Evolutionary conservation across 1,140 invertebrate species (phyloP), one percentile per base, ranked within the genome.

Genomic region (Drosophila busckii): DNA sequence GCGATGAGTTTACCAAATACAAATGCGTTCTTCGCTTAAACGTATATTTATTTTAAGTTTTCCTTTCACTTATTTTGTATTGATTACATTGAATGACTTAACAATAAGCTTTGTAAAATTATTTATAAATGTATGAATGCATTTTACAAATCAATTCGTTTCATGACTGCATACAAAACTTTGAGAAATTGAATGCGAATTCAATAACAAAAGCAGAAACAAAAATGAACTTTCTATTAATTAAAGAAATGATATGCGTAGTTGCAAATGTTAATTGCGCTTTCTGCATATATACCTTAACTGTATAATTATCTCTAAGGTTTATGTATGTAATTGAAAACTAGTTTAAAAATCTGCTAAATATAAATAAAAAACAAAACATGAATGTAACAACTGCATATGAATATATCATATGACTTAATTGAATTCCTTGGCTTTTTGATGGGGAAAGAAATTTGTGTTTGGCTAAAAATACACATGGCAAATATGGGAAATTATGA

Each of bases 281-380:
- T 54, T 53, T 44, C 31, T 60, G 56, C 49, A 20, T 28, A 49
- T 32, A 54, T 54, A 54, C 56, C 40, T 54, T 60, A 60, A 31
- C 54, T 60, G 56, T 60, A 54, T 54, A 54, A 60, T 23, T 54
- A 60, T 20, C 40, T 31, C 7, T 60, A 60, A 60, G 56, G 25
- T 54, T 54, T 54, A 44, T 53, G 49, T 60, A 60, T 45, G 49
- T 60, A 60, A 60, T 54, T 60, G 56, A 40, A 60, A 60, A 54
- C 34, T 60, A 60, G 56, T 54, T 54, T 60, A 50, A 60, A 53
- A 41, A 60, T 25, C 38, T 53, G 23, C 42, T 60, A 44, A 15
- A 45, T 45, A 60, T 60, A 60, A 60, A 60, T 32, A 28, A 28
- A 15, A 54, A 45, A 38, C 6, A 32, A 54, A 45, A 38, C 6